Percentiles rank a stretch among this genome's conserved stretches.
These are phyloP conservation scores for Neodontobutis hainanensis DNA, from an alignment of 2,113 vertebrate species.

Conservation along the genomic window DNA sequence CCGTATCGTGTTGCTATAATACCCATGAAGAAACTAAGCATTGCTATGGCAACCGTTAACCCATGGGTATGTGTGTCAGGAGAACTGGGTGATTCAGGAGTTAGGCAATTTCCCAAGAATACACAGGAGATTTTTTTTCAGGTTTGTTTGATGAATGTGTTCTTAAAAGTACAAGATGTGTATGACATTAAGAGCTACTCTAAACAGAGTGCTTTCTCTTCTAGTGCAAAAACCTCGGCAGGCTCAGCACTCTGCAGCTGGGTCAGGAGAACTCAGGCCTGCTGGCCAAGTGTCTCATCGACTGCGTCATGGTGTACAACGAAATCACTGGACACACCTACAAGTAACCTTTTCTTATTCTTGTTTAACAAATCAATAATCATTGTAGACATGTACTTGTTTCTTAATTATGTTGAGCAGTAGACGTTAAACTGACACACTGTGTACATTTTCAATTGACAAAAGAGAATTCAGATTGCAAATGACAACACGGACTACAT, in stretches of 20 bases:
- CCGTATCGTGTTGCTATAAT: constrained; percentile 93
- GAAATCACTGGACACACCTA: constrained; percentile 97
- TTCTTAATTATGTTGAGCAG: too few relatives aligned
- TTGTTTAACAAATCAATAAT: too few relatives aligned
- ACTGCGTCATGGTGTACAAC: constrained; percentile 97
- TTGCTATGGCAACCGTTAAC: constrained; percentile 93
- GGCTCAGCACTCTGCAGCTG: constrained; percentile 93
- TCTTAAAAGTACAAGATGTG: not conserved
- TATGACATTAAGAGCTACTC: not conserved
- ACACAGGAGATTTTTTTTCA: constrained; percentile 96
- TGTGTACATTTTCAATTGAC: too few relatives aligned
- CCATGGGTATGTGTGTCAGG: constrained; percentile 97
- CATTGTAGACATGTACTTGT: too few relatives aligned
- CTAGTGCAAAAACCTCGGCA: constrained; percentile 96
- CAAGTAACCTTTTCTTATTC: constrained; percentile 77
- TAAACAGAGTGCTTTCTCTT: constrained; percentile 19
- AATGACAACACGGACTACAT: too few relatives aligned
- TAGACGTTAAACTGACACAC: too few relatives aligned
- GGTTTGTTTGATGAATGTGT: constrained; percentile 76
- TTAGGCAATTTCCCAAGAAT: constrained; percentile 94
- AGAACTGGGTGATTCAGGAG: constrained; percentile 92
- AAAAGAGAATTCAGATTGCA: too few relatives aligned
- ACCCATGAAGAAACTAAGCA: constrained; percentile 97
- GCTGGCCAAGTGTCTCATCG: constrained; percentile 96
- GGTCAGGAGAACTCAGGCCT: constrained; percentile 97